Evolutionary conservation across 2,888 invertebrate species (phyloP).

Genomic region (Mimumesa dahlbomi): DNA sequence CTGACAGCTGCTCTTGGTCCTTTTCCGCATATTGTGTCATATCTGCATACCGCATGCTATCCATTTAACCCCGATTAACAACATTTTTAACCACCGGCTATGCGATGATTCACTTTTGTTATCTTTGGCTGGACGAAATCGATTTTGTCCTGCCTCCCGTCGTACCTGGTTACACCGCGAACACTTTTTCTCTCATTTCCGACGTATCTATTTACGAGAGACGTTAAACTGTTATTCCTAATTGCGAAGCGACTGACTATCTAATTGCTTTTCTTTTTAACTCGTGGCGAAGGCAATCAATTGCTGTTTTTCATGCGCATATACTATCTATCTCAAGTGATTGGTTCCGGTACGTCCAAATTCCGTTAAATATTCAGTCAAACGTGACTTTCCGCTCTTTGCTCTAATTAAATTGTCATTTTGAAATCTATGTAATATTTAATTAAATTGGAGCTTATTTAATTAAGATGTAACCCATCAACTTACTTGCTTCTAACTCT

Average conservation of each 20-base stretch:
- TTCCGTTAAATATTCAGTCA: background rate
- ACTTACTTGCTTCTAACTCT: too few species aligned
- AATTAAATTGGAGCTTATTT: background rate
- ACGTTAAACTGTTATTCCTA: background rate
- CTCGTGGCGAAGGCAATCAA: background rate
- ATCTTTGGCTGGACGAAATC: constrained; percentile 32
- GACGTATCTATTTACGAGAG: background rate
- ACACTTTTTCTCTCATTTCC: background rate
- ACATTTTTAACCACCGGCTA: background rate
- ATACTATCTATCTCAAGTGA: background rate
- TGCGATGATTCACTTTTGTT: constrained; percentile 41
- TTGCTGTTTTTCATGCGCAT: background rate
- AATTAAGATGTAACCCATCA: background rate
- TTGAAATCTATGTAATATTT: background rate
- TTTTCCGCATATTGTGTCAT: constrained; percentile 5
- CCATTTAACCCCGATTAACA: background rate
- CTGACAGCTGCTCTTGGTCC: constrained; percentile 49
- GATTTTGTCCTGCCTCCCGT: constrained; percentile 6
- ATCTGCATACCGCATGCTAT: constrained; percentile 8
- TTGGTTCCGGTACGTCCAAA: background rate
- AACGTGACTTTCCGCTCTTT: too few species aligned
- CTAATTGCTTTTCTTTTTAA: background rate
- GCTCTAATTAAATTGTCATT: background rate
- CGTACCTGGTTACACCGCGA: background rate
- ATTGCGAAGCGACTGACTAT: too few species aligned